Evolutionary conservation across 2,888 invertebrate species (phyloP), one percentile per base, ranked within the genome.

Genomic region (Alviniconcha strummeri): DNA sequence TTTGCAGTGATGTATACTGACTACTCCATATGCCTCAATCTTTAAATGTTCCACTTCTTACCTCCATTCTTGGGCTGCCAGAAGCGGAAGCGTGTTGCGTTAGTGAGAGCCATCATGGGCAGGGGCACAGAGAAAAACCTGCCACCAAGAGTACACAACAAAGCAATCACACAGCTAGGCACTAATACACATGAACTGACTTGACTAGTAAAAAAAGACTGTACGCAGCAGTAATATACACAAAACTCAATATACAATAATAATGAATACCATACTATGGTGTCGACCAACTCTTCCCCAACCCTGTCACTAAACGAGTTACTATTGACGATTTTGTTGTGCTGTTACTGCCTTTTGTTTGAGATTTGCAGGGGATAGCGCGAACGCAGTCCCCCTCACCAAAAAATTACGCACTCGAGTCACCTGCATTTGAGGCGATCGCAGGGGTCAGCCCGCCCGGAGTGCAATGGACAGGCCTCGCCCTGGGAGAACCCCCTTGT

Each of bases 41-140:
- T 4, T 0, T 60, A 13, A 1, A 2, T 60, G 8, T 60, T 60
- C 13, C 60, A 60, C 13, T 60, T 60, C 79, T 84, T 86, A 92
- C 93, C 93, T 86, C 87, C 90, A 89, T 93, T 93, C 11, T 89
- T 87, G 4, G 94, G 93, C 84, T 94, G 94, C 94, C 94, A 94
- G 83, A 94, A 92, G 69, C 94, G 86, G 84, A 94, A 92, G 79
- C 93, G 89, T 19, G 94, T 94, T 15, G 94, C 90, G 87, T 94
- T 94, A 57, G 92, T 91, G 71, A 88, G 89, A 0, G 93, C 91
- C 54, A 86, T 89, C 83, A 90, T 86, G 69, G 93, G 92, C 5
- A 92, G 81, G 6, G 89, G 86, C 17, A 93, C 84, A 83, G 92
- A 91, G 86, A 92, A 92, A 83, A 92, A 93, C 80, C 92, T 93